Percentiles rank a stretch among this genome's conserved stretches.
These are phyloP conservation scores for Stigmatopora nigra DNA, from an alignment of 2,113 vertebrate species.

Conservation along the genomic window DNA sequence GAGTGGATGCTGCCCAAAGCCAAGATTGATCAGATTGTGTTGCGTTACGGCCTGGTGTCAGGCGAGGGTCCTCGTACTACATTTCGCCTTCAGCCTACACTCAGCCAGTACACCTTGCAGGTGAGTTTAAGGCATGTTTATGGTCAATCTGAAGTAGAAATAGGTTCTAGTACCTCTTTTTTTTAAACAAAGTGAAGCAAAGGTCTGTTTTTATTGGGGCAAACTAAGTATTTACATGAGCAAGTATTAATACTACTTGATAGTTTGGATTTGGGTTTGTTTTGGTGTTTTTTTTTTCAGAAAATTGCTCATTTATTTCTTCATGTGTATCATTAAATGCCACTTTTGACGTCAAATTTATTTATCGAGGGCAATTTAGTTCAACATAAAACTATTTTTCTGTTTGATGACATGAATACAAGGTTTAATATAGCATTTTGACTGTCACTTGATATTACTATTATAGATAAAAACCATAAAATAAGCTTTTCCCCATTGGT, in stretches of 20 bases:
- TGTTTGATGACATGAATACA: too few species aligned
- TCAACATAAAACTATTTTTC: too few species aligned
- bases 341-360: background rate
- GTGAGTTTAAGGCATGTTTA: constrained; percentile 46
- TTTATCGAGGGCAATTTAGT: background rate
- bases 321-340: too few species aligned
- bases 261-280: too few species aligned
- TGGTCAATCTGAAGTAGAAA: background rate
- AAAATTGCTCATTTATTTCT: too few species aligned
- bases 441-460: too few species aligned
- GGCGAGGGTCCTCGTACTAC: constrained; percentile 81
- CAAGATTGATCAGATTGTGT: constrained; percentile 85
- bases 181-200: background rate
- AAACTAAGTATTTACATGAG: too few species aligned
- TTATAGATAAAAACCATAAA: too few species aligned
- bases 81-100: constrained; percentile 87
- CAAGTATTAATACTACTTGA: too few species aligned
- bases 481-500: too few species aligned
- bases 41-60: constrained; percentile 82
- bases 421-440: too few species aligned
- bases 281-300: too few species aligned
- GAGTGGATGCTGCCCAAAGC: constrained; percentile 88
- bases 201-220: background rate
- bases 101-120: constrained; percentile 96
- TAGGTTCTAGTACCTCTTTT: background rate